These are phyloP conservation scores for Amphipyra tragopoginis DNA, from an alignment of 2,888 invertebrate species.

Conservation along the genomic window DNA sequence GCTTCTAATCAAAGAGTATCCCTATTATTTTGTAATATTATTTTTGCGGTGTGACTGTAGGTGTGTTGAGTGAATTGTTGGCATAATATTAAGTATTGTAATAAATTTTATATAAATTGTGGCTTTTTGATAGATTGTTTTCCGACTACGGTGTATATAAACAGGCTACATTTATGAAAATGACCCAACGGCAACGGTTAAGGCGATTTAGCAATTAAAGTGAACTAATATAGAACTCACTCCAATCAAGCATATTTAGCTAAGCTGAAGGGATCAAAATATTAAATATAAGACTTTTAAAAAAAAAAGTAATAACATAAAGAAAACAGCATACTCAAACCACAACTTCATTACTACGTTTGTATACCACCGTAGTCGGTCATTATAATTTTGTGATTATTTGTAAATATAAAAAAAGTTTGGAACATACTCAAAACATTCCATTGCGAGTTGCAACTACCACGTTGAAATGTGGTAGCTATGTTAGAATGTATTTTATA, in stretches of 20 bases:
- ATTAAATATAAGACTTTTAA: too few species aligned
- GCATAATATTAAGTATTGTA: slow-evolving; percentile 13
- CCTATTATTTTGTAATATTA: background rate
- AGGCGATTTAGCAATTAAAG: too few species aligned
- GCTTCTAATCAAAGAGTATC: background rate
- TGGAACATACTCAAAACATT: slow-evolving; percentile 53
- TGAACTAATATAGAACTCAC: too few species aligned
- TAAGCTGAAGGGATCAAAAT: too few species aligned
- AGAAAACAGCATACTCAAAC: too few species aligned
- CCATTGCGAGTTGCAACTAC: slow-evolving; percentile 43
- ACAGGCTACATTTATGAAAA: background rate
- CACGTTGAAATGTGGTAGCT: slow-evolving; percentile 25
- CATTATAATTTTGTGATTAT: slow-evolving; percentile 1
- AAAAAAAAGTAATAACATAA: too few species aligned
- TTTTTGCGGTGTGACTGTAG: slow-evolving; percentile 8
- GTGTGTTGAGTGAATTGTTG: slow-evolving; percentile 17
- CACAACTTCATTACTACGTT: too few species aligned
- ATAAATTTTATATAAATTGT: slow-evolving; percentile 19
- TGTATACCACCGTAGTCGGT: background rate
- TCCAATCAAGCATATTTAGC: too few species aligned
- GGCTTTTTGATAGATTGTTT: slow-evolving; percentile 5
- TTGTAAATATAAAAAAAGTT: slow-evolving; percentile 48
- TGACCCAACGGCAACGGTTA: too few species aligned
- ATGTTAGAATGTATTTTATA: slow-evolving; percentile 17
- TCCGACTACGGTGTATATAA: background rate